Base-by-base conservation (phyloP, 2,888 invertebrate genomes). In the Zaprionus obscuricornis region DNA sequence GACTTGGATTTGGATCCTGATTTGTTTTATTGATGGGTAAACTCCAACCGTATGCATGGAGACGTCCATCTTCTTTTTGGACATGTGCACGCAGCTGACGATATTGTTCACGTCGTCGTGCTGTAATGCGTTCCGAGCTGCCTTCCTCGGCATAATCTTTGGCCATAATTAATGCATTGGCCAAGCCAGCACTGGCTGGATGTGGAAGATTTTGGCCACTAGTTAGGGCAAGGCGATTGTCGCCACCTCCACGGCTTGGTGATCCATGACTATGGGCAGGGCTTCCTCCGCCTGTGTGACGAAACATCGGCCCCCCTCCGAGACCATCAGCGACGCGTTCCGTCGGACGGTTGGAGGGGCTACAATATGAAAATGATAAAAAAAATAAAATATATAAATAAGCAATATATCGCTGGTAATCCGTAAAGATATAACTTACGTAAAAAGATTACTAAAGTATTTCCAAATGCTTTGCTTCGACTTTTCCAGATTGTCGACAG, bases 1-100 rank as follows among this genome's bases (percentile, higher is more conserved):
- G 92, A 90, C 31, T 91, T 74, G 52, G 92, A 90, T 54, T 92
- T 89, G 82, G 58, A 57, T 88, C 92, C 91, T 84, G 91, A 90
- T 58, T 91, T 90, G 90, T 89, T 91, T 76, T 89, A 36, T 87
- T 88, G 22, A 96, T 95, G 0, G 98, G 99, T 76, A 99, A 92
- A 88, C 98, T 98, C 99, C 99, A 99, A 1, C 99, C 99, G 16
- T 84, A 82, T 1, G 97, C 97, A 89, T 98, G 98, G 89, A 98
- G 92, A 36, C 98, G 93, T 0, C 97, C 97, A 87, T 98, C 98
- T 88, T 99, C 99, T 89, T 98, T 98, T 66, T 95, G 95, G 14
- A 99, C 98, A 89, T 99, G 98, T 1, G 98, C 98, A 66, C 97
- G 93, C 36, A 99, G 91, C 91, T 97, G 96, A 27, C 96, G 92